Evolutionary conservation across 2,797 vertebrate species (phyloP).

Genomic region (Tinamus major): DNA sequence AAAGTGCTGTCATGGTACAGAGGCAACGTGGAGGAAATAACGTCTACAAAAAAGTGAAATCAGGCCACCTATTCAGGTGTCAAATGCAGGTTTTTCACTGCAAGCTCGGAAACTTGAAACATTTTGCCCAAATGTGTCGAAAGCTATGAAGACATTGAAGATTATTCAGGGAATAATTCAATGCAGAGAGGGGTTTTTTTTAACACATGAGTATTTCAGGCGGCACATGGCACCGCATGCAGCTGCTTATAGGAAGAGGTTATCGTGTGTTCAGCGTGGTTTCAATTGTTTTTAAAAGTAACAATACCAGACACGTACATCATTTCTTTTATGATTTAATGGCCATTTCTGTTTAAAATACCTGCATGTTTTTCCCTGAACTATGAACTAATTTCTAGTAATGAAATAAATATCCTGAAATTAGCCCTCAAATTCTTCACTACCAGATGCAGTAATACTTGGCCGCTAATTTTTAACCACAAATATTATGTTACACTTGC

Average conservation of each 20-base stretch:
- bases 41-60: neutral
- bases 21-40: neutral
- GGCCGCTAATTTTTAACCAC: neutral
- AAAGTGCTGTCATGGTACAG: neutral
- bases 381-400: neutral
- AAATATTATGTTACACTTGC: neutral
- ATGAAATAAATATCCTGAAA: neutral
- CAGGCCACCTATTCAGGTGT: slow-evolving; percentile 18
- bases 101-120: slow-evolving; percentile 6
- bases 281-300: neutral
- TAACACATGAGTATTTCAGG: neutral
- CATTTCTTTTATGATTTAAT: neutral
- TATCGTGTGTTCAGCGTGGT: neutral
- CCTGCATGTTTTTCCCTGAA: neutral
- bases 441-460: neutral
- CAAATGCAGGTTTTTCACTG: neutral
- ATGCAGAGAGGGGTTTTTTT: neutral
- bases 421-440: neutral
- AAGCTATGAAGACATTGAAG: neutral
- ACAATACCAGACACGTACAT: neutral
- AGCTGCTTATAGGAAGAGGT: neutral
- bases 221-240: rapidly evolving
- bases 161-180: slow-evolving; percentile 53
- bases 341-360: neutral
- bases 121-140: slow-evolving; percentile 9